Percentiles rank a stretch among this genome's conserved stretches.
Conservation (phyloP, 2,797 vertebrate genomes). For the Cossypha polioptera region DNA sequence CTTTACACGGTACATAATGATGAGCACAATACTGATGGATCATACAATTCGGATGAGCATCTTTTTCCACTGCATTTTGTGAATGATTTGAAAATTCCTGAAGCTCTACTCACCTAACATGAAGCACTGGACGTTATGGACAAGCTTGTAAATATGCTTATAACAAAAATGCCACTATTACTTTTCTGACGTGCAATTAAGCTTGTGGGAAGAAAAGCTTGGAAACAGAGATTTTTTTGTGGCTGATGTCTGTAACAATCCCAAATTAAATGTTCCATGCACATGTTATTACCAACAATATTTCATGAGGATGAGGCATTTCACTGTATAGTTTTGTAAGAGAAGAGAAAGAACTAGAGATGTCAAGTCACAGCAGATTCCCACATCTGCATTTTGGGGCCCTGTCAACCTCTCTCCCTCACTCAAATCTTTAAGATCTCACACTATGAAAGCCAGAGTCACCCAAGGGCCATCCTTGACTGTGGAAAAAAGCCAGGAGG, state of each 20-base stretch:
- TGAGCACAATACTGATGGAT: background rate
- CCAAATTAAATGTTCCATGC: background rate
- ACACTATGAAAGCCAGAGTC: background rate
- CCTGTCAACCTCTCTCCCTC: background rate
- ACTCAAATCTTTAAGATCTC: background rate
- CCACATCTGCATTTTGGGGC: background rate
- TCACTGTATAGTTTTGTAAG: background rate
- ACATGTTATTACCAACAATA: background rate
- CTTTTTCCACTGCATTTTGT: background rate
- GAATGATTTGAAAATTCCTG: background rate
- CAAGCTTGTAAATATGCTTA: background rate
- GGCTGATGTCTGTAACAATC: background rate
- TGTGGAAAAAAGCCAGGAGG: rapidly evolving
- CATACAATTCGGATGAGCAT: background rate
- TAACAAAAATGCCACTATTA: background rate
- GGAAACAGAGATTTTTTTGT: background rate
- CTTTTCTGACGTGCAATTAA: background rate
- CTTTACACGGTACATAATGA: background rate
- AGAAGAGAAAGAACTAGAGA: background rate
- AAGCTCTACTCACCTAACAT: background rate
- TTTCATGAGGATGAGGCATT: background rate
- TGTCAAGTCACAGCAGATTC: background rate
- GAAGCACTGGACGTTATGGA: background rate
- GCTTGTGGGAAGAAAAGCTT: background rate
- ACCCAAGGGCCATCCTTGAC: background rate